A percentile compares a stretch with the other conserved stretches of the same genome.
These are phyloP conservation scores for Laothoe populi DNA, from an alignment of 2,888 invertebrate species.

Conservation along the genomic window DNA sequence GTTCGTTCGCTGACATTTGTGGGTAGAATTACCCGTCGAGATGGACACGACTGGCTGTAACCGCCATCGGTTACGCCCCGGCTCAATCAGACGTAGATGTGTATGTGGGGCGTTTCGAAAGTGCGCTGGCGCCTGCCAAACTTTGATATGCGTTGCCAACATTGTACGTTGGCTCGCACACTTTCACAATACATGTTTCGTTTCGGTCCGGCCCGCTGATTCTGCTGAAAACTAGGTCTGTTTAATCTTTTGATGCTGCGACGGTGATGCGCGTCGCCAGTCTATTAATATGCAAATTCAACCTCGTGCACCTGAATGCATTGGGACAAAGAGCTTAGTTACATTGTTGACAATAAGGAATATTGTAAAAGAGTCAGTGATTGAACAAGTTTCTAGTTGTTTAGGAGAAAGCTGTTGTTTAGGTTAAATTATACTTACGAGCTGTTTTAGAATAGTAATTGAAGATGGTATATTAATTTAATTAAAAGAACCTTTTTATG, in stretches of 20 bases:
- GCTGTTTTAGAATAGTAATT: no score
- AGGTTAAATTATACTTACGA: background rate
- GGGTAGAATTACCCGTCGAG: background rate
- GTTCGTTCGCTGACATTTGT: background rate
- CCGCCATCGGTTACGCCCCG: conserved; percentile 3
- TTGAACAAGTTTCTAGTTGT: background rate
- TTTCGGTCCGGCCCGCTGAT: conserved; percentile 21
- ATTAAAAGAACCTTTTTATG: no score
- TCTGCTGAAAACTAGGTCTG: conserved; percentile 29
- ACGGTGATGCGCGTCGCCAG: background rate
- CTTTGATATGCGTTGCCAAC: conserved; percentile 68
- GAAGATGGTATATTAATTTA: no score
- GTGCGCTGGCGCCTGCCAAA: conserved; percentile 71
- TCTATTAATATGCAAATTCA: background rate
- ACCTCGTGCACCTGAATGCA: background rate
- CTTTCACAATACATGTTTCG: conserved; percentile 57
- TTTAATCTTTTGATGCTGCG: conserved; percentile 15
- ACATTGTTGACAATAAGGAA: background rate
- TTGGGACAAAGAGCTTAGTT: background rate
- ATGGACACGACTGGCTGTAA: background rate
- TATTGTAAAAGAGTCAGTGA: background rate
- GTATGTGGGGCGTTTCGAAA: conserved; percentile 68
- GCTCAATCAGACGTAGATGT: conserved; percentile 40
- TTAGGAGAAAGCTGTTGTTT: background rate
- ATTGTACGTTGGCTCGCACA: conserved; percentile 49